Conservation (phyloP, 2,113 vertebrate species). For the Chloebia gouldiae region DNA sequence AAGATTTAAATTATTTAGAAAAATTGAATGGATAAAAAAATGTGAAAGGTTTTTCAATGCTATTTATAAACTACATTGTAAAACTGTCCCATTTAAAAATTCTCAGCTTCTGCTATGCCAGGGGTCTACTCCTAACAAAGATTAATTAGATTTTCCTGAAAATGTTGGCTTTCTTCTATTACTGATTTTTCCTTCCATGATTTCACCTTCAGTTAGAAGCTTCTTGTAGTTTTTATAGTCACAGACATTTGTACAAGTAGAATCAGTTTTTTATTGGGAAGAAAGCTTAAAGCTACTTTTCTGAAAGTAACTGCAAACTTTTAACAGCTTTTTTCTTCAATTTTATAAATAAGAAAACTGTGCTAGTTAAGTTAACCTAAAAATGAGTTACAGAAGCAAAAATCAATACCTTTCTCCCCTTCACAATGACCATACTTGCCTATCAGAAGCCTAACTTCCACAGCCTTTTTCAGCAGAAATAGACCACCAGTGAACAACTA, state of each 20-base stretch:
- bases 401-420: not conserved
- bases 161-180: not conserved
- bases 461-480: not conserved
- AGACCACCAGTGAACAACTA: not conserved
- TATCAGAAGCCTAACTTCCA: not conserved
- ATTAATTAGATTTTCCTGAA: not conserved
- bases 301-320: not conserved
- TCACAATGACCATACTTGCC: accelerated
- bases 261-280: not conserved
- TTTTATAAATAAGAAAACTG: not conserved
- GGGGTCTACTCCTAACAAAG: not conserved
- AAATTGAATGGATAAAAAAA: not conserved
- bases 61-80: not conserved
- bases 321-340: not conserved
- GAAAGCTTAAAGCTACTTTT: not conserved
- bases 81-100: not conserved
- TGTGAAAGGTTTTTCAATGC: not conserved
- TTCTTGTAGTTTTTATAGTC: not conserved
- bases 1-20: not conserved
- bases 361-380: not conserved
- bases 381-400: not conserved
- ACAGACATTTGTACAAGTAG: not conserved
- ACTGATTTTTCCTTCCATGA: not conserved
- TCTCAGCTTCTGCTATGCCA: not conserved
- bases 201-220: not conserved